These are phyloP conservation scores for Pelecanoides urinatrix DNA, from an alignment of 2,113 vertebrate species.

Conservation along the genomic window DNA sequence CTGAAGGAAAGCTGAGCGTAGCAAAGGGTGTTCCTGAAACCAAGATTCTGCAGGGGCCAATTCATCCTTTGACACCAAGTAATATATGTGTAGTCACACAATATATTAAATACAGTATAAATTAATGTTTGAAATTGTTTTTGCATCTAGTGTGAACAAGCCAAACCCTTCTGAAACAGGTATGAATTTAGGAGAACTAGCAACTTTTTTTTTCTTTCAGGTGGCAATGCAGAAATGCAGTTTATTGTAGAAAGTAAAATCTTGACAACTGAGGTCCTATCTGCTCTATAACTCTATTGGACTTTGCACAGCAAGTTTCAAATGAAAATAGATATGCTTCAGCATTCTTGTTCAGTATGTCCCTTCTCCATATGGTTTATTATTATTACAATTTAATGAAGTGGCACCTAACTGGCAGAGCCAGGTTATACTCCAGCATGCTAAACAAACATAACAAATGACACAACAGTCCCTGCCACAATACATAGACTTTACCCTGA, in stretches of 20 bases:
- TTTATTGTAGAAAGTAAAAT: not conserved
- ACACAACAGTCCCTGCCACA: constrained; percentile 34
- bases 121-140: not conserved
- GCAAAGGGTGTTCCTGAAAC: not conserved
- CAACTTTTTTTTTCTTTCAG: not conserved
- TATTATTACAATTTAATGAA: constrained; percentile 34
- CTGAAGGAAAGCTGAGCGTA: not conserved
- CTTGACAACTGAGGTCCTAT: not conserved
- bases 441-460: constrained; percentile 46
- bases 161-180: not conserved
- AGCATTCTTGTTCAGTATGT: not conserved
- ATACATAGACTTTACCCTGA: constrained; percentile 27
- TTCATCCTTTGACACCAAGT: not conserved
- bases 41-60: not conserved
- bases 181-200: not conserved
- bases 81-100: not conserved
- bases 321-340: not conserved
- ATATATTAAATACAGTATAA: not conserved
- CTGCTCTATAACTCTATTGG: not conserved
- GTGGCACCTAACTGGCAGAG: constrained; percentile 27
- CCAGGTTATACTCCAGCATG: constrained; percentile 16
- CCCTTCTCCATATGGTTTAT: not conserved
- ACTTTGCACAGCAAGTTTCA: not conserved
- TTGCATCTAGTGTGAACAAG: not conserved
- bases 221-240: not conserved